Conservation (phyloP, 2,113 vertebrate species). For the Percina caprodes region DNA sequence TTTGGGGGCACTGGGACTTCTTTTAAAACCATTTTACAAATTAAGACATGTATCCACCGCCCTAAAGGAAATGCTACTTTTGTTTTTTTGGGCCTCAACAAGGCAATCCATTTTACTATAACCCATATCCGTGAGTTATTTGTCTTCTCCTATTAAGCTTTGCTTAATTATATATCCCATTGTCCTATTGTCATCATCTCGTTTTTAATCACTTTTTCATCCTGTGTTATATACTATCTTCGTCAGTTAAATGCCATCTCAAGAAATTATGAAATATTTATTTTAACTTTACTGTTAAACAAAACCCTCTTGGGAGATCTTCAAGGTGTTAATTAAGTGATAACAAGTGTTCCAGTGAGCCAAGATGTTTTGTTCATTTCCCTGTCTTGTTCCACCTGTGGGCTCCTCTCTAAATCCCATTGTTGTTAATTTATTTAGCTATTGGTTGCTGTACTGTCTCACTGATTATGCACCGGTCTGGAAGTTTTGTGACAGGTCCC, state of each 20-base stretch:
- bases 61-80: neutral
- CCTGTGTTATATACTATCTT: neutral
- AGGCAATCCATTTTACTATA: neutral
- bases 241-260: neutral
- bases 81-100: neutral
- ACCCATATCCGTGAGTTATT: neutral
- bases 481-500: slow-evolving; percentile 36
- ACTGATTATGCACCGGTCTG: slow-evolving; percentile 52
- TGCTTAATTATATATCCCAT: neutral
- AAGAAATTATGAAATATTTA: neutral
- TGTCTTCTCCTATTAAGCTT: neutral
- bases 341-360: slow-evolving; percentile 29
- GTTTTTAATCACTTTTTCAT: neutral
- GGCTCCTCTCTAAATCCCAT: slow-evolving; percentile 52
- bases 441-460: slow-evolving; percentile 34
- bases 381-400: neutral
- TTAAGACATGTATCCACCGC: neutral
- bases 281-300: slow-evolving; percentile 16
- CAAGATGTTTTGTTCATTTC: slow-evolving; percentile 45
- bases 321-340: slow-evolving; percentile 48
- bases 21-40: neutral
- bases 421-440: slow-evolving; percentile 66
- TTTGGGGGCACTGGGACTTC: neutral
- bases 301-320: neutral
- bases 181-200: neutral